Evolutionary conservation across 1,140 invertebrate genomes (phyloP), one percentile per base, ranked within the genome.

Genomic region (Drosophila asahinai): DNA sequence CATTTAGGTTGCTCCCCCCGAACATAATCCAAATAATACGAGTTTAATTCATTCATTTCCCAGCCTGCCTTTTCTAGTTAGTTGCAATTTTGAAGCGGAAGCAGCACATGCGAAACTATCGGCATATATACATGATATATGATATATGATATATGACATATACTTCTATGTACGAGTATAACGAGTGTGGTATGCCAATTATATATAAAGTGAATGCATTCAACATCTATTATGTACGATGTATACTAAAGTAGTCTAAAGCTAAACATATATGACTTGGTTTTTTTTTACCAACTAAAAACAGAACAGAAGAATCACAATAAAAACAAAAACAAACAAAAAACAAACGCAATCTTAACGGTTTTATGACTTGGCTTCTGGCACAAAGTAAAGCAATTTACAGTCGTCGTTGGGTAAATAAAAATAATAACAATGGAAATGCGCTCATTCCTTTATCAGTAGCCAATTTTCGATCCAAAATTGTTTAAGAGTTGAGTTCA

Each of bases 201-300:
- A 75, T 75, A 63, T 75, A 40, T 57, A 57, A 75, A 75, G 72
- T 75, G 54, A 75, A 64, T 75, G 72, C 72, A 75, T 75, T 74
- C 62, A 54, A 74, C 58, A 48, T 75, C 27, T 42, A 76, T 75
- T 57, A 73, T 42, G 58, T 76, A 48, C 62, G 27, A 40, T 74
- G 67, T 71, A 51, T 71, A 73, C 70, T 75, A 57, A 40, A 57
- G 71, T 76, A 76, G 72, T 65, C 51, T 74, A 74, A 74, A 74
- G 48, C 67, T 75, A 45, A 73, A 75, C 63, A 49, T 55, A 36
- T 70, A 54, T 36, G 55, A 75, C 72, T 63, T 75, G 71, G 49
- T 54, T 74, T 63, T 75, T 67, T 74, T 75, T 74, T 73, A 74
- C 72, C 70, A 75, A 74, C 48, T 48, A 55, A 54, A 74, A 74